These are phyloP conservation scores for Chrysomallon squamiferum DNA, from an alignment of 1,140 invertebrate species.

Conservation along the genomic window DNA sequence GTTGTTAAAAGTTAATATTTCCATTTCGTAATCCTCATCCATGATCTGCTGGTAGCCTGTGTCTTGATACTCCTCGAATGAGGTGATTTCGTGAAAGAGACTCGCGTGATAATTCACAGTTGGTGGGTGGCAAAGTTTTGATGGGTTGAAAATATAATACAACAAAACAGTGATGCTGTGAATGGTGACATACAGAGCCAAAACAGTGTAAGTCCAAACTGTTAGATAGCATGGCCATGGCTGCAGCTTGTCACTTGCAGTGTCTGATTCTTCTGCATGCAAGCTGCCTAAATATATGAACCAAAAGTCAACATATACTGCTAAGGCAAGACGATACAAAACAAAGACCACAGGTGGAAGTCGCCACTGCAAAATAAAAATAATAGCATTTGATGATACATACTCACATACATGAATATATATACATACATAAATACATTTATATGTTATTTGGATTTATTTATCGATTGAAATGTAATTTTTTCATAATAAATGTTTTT, in stretches of 20 bases:
- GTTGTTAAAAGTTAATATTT: constrained; percentile 1
- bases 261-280: background rate
- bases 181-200: constrained; percentile 37
- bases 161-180: constrained; percentile 27
- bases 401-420: background rate
- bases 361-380: constrained; percentile 34
- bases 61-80: background rate
- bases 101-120: background rate
- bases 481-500: background rate
- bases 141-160: constrained; percentile 7
- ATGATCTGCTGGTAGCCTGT: constrained; percentile 5
- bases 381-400: constrained; percentile 6
- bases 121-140: background rate
- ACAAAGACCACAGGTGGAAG: constrained; percentile 27
- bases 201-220: constrained; percentile 47
- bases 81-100: background rate
- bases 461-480: background rate
- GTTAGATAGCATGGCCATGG: constrained; percentile 40
- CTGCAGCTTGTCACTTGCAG: background rate
- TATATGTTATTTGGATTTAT: background rate
- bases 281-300: constrained; percentile 19
- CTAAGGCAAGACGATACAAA: constrained; percentile 24
- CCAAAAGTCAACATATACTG: constrained; percentile 34
- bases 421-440: background rate
- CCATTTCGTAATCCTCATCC: constrained; percentile 6